A percentile compares a stretch with the other conserved stretches of the same genome.
These are phyloP conservation scores for Perdix hodgsoniae DNA, from an alignment of 2,797 vertebrate genomes.

Conservation along the genomic window DNA sequence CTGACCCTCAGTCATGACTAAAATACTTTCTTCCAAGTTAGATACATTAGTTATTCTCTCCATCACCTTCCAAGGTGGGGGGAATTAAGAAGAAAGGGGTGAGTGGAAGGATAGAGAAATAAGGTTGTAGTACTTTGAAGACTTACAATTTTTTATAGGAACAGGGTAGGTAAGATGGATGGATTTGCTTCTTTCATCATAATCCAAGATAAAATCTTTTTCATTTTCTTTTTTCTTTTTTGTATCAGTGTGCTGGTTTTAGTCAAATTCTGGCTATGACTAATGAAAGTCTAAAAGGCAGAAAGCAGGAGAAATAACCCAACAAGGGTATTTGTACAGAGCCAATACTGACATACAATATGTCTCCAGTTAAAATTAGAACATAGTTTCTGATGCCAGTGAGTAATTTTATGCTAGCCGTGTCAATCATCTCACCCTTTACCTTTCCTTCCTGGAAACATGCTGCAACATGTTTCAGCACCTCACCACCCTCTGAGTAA, in stretches of 20 bases:
- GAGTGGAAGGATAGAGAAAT: rapidly evolving
- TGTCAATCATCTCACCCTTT: not conserved
- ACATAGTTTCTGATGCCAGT: not conserved
- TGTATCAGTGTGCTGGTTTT: not conserved
- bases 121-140: not conserved
- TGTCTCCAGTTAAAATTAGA: not conserved
- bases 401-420: not conserved
- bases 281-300: not conserved
- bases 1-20: not conserved
- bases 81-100: not conserved
- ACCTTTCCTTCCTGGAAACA: not conserved
- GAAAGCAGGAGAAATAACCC: not conserved
- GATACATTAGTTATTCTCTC: not conserved
- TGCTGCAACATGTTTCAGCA: no score
- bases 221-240: not conserved
- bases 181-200: not conserved
- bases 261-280: not conserved
- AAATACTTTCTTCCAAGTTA: not conserved
- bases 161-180: rapidly evolving
- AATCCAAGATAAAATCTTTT: not conserved
- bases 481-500: no score
- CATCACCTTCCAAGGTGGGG: not conserved
- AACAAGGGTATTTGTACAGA: not conserved
- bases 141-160: not conserved
- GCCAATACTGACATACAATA: not conserved